A percentile compares a stretch with the other conserved stretches of the same genome.
Evolutionary conservation across 1,140 invertebrate genomes (phyloP).

Genomic region (Pseudomyrmex concolor): DNA sequence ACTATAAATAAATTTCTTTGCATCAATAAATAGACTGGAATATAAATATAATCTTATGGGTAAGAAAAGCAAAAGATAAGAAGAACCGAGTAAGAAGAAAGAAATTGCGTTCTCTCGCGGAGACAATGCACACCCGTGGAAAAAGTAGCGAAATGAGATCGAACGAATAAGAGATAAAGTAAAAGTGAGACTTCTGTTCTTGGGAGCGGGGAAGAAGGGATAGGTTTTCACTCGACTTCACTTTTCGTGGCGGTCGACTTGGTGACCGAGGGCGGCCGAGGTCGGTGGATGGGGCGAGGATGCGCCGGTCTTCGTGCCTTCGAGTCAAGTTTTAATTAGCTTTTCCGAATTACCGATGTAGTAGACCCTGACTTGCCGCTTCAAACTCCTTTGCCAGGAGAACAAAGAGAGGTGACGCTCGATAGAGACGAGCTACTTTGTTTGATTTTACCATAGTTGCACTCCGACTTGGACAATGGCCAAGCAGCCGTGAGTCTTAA

Average conservation of each 20-base stretch:
- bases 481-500: slow-evolving; percentile 64
- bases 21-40: background rate
- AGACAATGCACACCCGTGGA: slow-evolving; percentile 69
- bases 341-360: slow-evolving; percentile 80
- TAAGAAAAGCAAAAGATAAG: background rate
- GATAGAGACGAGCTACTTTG: slow-evolving; percentile 13
- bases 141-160: slow-evolving; percentile 69
- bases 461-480: slow-evolving; percentile 71
- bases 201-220: slow-evolving; percentile 22
- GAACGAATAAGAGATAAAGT: slow-evolving; percentile 65
- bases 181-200: slow-evolving; percentile 68
- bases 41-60: background rate
- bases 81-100: background rate
- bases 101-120: slow-evolving; percentile 62
- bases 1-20: background rate
- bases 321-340: slow-evolving; percentile 81
- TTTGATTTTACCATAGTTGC: slow-evolving; percentile 50
- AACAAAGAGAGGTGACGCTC: slow-evolving; percentile 67
- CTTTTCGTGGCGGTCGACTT: slow-evolving; percentile 70
- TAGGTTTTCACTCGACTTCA: slow-evolving; percentile 77
- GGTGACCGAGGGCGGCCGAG: slow-evolving; percentile 66
- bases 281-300: slow-evolving; percentile 44
- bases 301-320: slow-evolving; percentile 66
- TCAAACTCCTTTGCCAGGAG: slow-evolving; percentile 69
- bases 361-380: slow-evolving; percentile 65